phyloP scores from a whole-genome alignment of 2,113 vertebrate species.

The Galeopterus variegatus region DNA sequence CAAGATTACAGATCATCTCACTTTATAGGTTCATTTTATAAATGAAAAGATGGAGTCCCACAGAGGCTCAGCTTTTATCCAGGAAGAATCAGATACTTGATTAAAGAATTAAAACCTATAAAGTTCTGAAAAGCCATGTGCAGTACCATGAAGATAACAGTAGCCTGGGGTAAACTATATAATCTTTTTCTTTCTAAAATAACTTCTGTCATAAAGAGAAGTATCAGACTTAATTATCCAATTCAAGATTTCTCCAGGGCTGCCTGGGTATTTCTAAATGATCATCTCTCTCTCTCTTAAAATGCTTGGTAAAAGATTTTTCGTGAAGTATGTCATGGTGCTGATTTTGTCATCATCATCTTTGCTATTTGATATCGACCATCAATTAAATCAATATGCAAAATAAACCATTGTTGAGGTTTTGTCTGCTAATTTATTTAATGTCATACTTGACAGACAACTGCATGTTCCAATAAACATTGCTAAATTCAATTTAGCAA shows the following conservation, averaged over 20 bases:
- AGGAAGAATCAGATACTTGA: slow-evolving; percentile 1
- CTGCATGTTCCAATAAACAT: not conserved
- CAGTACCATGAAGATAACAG: not conserved
- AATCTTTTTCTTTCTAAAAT: slow-evolving; percentile 12
- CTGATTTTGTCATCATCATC: not conserved
- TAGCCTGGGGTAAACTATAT: not conserved
- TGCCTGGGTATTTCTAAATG: not conserved
- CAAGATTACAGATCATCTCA: not conserved
- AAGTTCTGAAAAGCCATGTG: not conserved
- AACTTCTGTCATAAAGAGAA: not conserved
- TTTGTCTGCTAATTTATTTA: not conserved
- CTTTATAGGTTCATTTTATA: not conserved
- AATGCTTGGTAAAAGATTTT: not conserved
- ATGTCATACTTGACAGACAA: not conserved
- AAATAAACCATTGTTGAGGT: not conserved
- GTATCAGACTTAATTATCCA: not conserved
- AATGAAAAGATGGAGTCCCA: not conserved
- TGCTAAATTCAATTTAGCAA: not conserved
- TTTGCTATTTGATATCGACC: slow-evolving; percentile 7
- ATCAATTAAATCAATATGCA: not conserved
- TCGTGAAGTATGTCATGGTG: not conserved
- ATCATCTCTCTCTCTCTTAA: not conserved
- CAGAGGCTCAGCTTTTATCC: not conserved
- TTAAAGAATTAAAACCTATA: not conserved
- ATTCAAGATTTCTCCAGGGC: not conserved